phyloP scores from a whole-genome alignment of 2,888 invertebrate genomes.

The Trissolcus brochymenae region DNA sequence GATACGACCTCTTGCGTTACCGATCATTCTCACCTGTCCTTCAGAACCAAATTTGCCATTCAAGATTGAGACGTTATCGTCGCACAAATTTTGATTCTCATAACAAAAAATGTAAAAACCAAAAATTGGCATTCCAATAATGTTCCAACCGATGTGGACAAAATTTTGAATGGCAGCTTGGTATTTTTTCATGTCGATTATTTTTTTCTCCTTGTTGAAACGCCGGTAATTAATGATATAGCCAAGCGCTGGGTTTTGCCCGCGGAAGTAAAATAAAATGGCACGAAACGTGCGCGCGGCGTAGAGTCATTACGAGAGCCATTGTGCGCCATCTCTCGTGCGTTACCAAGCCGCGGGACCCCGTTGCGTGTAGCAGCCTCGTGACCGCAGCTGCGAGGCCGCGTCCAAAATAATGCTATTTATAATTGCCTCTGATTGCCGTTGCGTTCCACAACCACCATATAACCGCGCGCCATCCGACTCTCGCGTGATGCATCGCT shows the following conservation, averaged over 20 bases:
- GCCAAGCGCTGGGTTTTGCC: slow-evolving; percentile 73
- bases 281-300: slow-evolving; percentile 72
- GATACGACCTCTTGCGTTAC: slow-evolving; percentile 53
- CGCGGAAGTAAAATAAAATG: slow-evolving; percentile 74
- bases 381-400: slow-evolving; percentile 46
- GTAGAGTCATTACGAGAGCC: slow-evolving; percentile 72
- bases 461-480: slow-evolving; percentile 32
- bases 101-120: too few relatives aligned
- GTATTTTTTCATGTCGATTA: too few relatives aligned
- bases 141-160: too few relatives aligned
- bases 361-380: slow-evolving; percentile 46
- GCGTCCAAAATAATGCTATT: slow-evolving; percentile 67
- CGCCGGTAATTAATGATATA: slow-evolving; percentile 72
- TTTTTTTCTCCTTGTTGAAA: slow-evolving; percentile 58
- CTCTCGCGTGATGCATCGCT: slow-evolving; percentile 44
- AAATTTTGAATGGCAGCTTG: too few relatives aligned
- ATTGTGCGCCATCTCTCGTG: slow-evolving; percentile 70
- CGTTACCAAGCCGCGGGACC: slow-evolving; percentile 62
- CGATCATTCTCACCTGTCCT: slow-evolving; percentile 55
- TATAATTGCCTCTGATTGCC: slow-evolving; percentile 69
- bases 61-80: too few relatives aligned
- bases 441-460: slow-evolving; percentile 61
- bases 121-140: too few relatives aligned
- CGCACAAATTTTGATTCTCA: too few relatives aligned
- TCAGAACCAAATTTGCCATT: slow-evolving; percentile 14